Evolutionary conservation across 2,888 invertebrate species (phyloP).

Genomic region (Caradrina clavipalpis): DNA sequence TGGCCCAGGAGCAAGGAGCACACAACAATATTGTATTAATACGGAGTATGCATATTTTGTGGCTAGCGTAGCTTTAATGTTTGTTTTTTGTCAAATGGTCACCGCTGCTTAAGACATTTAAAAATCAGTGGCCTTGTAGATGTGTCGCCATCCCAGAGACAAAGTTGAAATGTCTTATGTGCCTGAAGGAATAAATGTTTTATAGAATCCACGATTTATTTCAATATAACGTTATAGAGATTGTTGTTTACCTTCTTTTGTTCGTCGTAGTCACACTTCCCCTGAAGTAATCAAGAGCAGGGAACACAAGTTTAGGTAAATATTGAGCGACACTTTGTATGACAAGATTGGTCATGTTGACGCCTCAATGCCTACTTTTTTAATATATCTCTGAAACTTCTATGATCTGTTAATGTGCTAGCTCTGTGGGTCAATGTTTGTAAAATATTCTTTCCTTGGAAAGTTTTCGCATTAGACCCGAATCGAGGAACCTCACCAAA

Average conservation of each 20-base stretch:
- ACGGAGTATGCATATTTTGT: not conserved
- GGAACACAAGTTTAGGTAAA: too few species aligned
- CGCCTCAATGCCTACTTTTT: not conserved
- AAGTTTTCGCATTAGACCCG: constrained; percentile 55
- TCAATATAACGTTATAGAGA: too few species aligned
- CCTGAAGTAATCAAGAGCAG: too few species aligned
- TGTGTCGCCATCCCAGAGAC: too few species aligned
- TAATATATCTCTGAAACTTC: not conserved
- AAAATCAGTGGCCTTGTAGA: too few species aligned
- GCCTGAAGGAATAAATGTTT: too few species aligned
- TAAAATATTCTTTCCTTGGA: constrained; percentile 28
- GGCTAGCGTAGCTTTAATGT: not conserved
- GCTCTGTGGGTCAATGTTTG: constrained; percentile 33
- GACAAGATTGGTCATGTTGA: constrained; percentile 9
- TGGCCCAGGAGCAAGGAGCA: constrained; percentile 11
- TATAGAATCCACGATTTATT: too few species aligned
- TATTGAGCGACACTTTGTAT: not conserved
- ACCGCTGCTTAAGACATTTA: too few species aligned
- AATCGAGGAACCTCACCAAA: constrained; percentile 21
- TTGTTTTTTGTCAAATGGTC: too few species aligned
- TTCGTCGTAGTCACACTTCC: too few species aligned
- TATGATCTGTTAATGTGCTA: not conserved
- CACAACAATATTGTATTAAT: not conserved
- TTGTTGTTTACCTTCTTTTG: too few species aligned
- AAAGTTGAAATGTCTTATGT: too few species aligned